Evolutionary conservation across 2,888 invertebrate species (phyloP), one percentile per base, ranked within the genome.

Genomic region (Sycophila texana): DNA sequence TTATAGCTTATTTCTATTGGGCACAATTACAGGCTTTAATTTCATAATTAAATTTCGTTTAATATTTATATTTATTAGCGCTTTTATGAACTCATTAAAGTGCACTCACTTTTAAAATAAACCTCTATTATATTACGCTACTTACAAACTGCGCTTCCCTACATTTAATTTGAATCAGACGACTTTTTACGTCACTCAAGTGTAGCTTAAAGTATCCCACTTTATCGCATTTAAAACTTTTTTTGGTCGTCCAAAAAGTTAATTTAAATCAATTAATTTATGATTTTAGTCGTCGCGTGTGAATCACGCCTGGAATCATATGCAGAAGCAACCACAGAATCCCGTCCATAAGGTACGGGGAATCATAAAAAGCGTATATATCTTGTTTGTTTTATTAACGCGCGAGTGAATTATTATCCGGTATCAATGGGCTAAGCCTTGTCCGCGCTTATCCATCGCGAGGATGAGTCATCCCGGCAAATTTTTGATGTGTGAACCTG

Each of bases 251-350:
- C 39, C 7, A 39, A 39, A 39, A 39, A 39, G 10, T 39, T 39
- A 39, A 68, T 67, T 26, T 55, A 57, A 68, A 68, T 57, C 68
- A 30, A 68, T 55, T n/a, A 68, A 68, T 68, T 55, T 30, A 57
- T 30, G 53, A n/a, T 39, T 68, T 30, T 39, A 39, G 49, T 30
- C n/a, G 26, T 4, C 26, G n/a, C 18, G 55, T 55, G 55, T 55
- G 55, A 68, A 57, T 68, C 53, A 57, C 30, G 55, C 39, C 55
- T 10, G n/a, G 53, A 67, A 67, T 55, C 55, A 14, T 14, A n/a
- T 53, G 16, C n/a, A 26, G 26, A 26, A 26, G 53, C 4, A 53
- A n/a, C 13, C 39, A 7, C 39, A 5, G 39, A 39, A 7, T 39
- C 39, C 7, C 39, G 7, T 39, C 39, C 10, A 39, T 39, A 39